Conservation (phyloP, 2,888 invertebrate genomes). For the Stenolophus ochropezus region DNA sequence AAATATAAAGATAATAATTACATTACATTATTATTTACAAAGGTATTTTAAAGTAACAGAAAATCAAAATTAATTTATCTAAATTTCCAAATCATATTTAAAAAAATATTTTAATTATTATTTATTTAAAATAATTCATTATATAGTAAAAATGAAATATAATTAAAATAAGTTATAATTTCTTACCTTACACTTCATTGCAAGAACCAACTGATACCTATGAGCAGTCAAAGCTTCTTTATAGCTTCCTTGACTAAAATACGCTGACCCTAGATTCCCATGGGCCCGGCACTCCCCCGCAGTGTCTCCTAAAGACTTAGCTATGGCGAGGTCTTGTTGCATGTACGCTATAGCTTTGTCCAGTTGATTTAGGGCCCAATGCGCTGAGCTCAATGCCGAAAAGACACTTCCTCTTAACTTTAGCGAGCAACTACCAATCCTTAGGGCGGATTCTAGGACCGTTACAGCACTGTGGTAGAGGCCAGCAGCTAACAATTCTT, state of each 20-base stretch:
- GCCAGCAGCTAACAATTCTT: slow-evolving; percentile 92
- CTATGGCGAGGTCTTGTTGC: slow-evolving; percentile 97
- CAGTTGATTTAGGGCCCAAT: slow-evolving; percentile 96
- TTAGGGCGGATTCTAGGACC: slow-evolving; percentile 93
- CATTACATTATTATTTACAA: too few species aligned
- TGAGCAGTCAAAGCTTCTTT: slow-evolving; percentile 96
- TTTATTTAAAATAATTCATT: too few species aligned
- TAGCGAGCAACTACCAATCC: slow-evolving; percentile 95
- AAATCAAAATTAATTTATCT: too few species aligned
- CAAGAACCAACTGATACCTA: slow-evolving; percentile 93
- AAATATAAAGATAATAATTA: too few species aligned
- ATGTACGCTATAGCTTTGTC: slow-evolving; percentile 98
- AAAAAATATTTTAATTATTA: too few species aligned
- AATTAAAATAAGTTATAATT: too few species aligned
- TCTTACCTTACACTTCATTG: slow-evolving; percentile 90
- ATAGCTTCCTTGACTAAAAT: slow-evolving; percentile 96
- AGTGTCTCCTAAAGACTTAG: slow-evolving; percentile 94
- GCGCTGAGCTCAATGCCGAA: slow-evolving; percentile 95
- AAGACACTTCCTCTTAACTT: slow-evolving; percentile 96
- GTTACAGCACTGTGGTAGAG: slow-evolving; percentile 94
- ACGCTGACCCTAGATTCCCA: slow-evolving; percentile 96
- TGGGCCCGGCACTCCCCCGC: slow-evolving; percentile 96
- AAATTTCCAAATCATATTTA: too few species aligned
- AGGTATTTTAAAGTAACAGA: too few species aligned
- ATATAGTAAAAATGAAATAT: too few species aligned